phyloP scores from a whole-genome alignment of 2,113 vertebrate genomes.

The Anoura caudifer region DNA sequence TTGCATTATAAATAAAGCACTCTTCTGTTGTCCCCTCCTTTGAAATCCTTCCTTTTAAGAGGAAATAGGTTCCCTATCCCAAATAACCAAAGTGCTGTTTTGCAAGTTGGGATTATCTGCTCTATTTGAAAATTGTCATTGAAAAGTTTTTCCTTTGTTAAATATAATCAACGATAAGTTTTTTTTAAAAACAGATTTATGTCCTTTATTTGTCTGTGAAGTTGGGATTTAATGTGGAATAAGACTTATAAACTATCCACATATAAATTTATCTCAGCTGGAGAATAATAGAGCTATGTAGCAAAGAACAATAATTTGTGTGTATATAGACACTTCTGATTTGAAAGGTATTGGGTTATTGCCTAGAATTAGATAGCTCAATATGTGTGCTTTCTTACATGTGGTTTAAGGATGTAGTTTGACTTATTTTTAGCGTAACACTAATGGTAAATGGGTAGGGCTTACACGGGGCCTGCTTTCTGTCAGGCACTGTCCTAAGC shows the following conservation, averaged over 20 bases:
- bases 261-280: neutral
- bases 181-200: neutral
- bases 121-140: neutral
- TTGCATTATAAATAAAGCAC: neutral
- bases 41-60: neutral
- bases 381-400: neutral
- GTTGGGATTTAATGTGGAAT: neutral
- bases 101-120: neutral
- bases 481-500: neutral
- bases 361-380: neutral
- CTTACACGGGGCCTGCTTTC: neutral
- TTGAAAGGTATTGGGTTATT: neutral
- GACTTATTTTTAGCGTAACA: neutral
- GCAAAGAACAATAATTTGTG: neutral
- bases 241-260: neutral
- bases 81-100: neutral
- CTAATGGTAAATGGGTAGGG: neutral
- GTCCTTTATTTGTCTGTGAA: neutral
- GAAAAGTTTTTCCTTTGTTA: constrained; percentile 14
- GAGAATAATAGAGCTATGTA: neutral
- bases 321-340: neutral
- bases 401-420: neutral
- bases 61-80: neutral
- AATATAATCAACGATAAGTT: neutral
- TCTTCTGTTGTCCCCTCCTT: neutral